A percentile compares a stretch with the other conserved stretches of the same genome.
These are phyloP conservation scores for western clawed frog (Xenopus tropicalis) DNA, from an alignment of 2,113 vertebrate genomes.

Conservation along the genomic window UCB_Xtro_10.0 CM004445.2:26415501-26416000, in stretches of 20 bases:
- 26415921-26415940: conserved; percentile 49
- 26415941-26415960: conserved; percentile 67
- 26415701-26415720: too few relatives aligned
- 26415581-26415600: neutral
- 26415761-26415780: conserved; percentile 21
- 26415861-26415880: conserved; percentile 60
- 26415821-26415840: neutral
- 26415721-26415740: neutral
- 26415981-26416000: conserved; percentile 64
- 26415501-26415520: conserved; percentile 69
- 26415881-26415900: conserved; percentile 58
- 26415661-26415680: too few relatives aligned
- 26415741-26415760: conserved; percentile 9
- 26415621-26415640: too few relatives aligned
- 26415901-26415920: conserved; percentile 28
- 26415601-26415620: neutral
- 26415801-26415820: conserved; percentile 63
- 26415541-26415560: conserved; percentile 38
- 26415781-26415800: conserved; percentile 50
- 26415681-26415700: too few relatives aligned
- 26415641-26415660: too few relatives aligned
- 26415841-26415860: conserved; percentile 55
- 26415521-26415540: conserved; percentile 54
- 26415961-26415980: conserved; percentile 48
- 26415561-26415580: neutral